Base-by-base conservation (phyloP, 2,113 vertebrate genomes). In the Calyptommatus sinebrachiatus region DNA sequence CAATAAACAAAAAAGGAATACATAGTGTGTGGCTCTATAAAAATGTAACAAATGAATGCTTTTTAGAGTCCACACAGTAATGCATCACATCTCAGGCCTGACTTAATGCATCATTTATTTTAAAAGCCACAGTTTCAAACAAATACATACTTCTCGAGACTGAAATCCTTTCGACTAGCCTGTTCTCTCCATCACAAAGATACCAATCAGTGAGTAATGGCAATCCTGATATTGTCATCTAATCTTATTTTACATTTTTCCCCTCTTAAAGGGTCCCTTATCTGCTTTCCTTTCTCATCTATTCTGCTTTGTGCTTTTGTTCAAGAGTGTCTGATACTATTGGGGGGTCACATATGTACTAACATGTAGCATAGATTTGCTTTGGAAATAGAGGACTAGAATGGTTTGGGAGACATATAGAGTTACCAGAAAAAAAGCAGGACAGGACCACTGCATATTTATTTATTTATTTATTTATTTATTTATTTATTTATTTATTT, bases 1-100 rank as follows among this genome's bases (percentile, higher is more conserved):
- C 67, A 89, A 83, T 90, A 89, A 90, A 84, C 80, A 85, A 88
- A 91, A 83, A 88, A 88, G 68, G 85, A 88, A 88, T 81, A 61
- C 71, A 77, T 2, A 71, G 61, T 57, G 45, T 88, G 73, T 68
- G 80, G 5, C 85, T 89, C 82, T 87, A 79, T 89, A 76, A 72
- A 85, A 79, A 81, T 87, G 72, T 71, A 80, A 85, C 82, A 90
- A 85, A 10, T 82, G 74, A 87, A 46, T 83, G 84, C 72, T 81
- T 91, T 89, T 88, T 85, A 84, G 71, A 87, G 79, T 84, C 77
- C 84, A 76, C 67, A 50, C 75, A 7, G 2, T 31, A 71, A 83
- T 46, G 48, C 61, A 84, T 88, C 85, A 61, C 71, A 83, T 75
- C 57, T 86, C 80, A 22, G 45, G 68, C 70, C 86, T 84, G 82